Percentiles rank a stretch among this genome's conserved stretches.
These are phyloP conservation scores for Brachyrhaphis roseni DNA, from an alignment of 2,797 vertebrate species.

Conservation along the genomic window DNA sequence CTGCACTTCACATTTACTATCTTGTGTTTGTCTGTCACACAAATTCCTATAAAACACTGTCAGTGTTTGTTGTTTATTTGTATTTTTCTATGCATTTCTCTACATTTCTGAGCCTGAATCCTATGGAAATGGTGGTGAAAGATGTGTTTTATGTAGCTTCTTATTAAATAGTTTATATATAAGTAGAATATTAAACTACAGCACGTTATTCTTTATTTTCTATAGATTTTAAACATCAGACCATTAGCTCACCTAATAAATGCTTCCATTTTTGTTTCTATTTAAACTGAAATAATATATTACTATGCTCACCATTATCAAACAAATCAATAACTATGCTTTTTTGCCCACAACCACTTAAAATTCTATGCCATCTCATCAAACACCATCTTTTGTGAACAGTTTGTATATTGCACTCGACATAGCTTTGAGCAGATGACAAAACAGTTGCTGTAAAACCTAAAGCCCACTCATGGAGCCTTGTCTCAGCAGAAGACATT, in stretches of 20 bases:
- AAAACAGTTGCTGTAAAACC: not conserved
- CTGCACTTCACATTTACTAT: not conserved
- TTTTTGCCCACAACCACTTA: not conserved
- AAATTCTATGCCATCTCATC: not conserved
- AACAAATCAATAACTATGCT: not conserved
- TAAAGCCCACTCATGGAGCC: not conserved
- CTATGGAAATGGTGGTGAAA: not conserved
- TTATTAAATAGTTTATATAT: not conserved
- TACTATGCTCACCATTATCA: not conserved
- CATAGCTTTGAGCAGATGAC: not conserved
- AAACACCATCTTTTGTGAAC: not conserved
- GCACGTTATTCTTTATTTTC: not conserved
- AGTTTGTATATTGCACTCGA: not conserved
- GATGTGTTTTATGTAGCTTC: not conserved
- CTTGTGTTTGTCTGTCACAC: not conserved
- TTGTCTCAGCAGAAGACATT: conserved; percentile 21
- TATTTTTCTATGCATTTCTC: not conserved
- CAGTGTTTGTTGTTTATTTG: not conserved
- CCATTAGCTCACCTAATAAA: not conserved
- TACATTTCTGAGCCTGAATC: not conserved
- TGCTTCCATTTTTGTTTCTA: not conserved
- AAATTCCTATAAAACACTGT: not conserved
- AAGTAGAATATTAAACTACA: not conserved
- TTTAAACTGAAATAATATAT: not conserved
- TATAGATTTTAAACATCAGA: not conserved